A percentile compares a stretch with the other conserved stretches of the same genome.
Evolutionary conservation across 2,797 vertebrate species (phyloP).

Genomic region (Thaleichthys pacificus): DNA sequence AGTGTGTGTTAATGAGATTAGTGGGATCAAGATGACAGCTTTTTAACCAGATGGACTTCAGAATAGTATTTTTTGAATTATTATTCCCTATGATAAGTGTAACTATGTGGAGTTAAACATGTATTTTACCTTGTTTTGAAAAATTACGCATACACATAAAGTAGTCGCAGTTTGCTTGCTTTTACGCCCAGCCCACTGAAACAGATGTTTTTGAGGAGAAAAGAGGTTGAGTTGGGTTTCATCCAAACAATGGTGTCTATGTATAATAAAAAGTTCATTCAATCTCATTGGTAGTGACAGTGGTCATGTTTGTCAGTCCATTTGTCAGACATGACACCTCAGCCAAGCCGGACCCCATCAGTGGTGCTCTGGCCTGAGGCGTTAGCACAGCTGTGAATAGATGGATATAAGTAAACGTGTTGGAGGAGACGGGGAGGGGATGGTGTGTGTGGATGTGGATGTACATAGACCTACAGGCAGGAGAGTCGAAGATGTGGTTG

Average conservation of each 20-base stretch:
- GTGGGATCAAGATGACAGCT: constrained; percentile 27
- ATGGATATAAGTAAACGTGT: constrained; percentile 20
- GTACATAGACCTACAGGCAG: constrained; percentile 3
- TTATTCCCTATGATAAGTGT: constrained; percentile 69
- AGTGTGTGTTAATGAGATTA: constrained; percentile 49
- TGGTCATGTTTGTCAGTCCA: constrained; percentile 36
- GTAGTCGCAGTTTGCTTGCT: constrained; percentile 50
- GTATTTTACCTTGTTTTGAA: constrained; percentile 58
- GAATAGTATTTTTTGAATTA: constrained; percentile 71
- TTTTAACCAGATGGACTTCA: constrained; percentile 53
- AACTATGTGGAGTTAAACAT: constrained; percentile 66
- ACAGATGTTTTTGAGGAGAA: constrained; percentile 26
- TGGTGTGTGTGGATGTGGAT: constrained; percentile 29
- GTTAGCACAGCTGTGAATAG: constrained; percentile 52
- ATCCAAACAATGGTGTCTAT: constrained; percentile 51
- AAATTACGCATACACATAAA: constrained; percentile 50
- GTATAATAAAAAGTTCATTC: constrained; percentile 57
- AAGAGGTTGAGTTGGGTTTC: constrained; percentile 40
- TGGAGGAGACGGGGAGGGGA: constrained; percentile 8
- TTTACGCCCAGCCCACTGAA: constrained; percentile 49
- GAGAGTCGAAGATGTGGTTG: constrained; percentile 12
- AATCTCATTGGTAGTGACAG: constrained; percentile 53
- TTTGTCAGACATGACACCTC: constrained; percentile 26
- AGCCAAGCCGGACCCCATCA: background rate
- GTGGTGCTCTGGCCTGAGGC: background rate